Evolutionary conservation across 2,888 invertebrate species (phyloP), one percentile per base, ranked within the genome.

Genomic region (Tortrix viridana): DNA sequence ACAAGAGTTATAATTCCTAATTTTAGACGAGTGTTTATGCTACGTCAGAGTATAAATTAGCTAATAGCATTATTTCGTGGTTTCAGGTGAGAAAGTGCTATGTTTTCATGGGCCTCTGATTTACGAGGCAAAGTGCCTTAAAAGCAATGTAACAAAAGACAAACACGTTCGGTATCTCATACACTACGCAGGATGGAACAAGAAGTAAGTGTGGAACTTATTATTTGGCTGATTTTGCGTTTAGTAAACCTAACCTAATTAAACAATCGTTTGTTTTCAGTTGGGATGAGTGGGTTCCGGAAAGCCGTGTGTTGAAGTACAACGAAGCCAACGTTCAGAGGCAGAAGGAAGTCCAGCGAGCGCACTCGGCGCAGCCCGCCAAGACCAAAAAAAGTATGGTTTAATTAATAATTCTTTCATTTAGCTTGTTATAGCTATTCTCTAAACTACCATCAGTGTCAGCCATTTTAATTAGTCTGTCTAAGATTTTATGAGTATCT

Each of bases 171-270:
- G 97, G 79, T 98, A 98, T 88, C 95, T 97, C 65, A 98, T 99
- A 69, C 99, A 99, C 86, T 99, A 99, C 85, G 98, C 98, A 71
- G 98, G 98, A 1, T 99, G 99, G 99, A 99, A 98, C 82, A 99
- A 98, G 93, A 98, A 97, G 98, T 98, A 93, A 91, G 94, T 86
- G 59, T 58, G 57, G 14, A 14, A 41, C 14, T 37, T 16, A 16
- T 47, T 46, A 19, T 1, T 22, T 7, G 4, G 7, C 32, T 48
- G 37, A 4, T 60, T 58, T 68, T 20, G 20, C 60, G 19, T 68
- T n/a, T 43, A 19, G 22, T 14, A 12, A 63, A 60, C 22, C 43
- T 66, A 64, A 62, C 48, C 47, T 63, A 43, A 57, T 20, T 48
- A 37, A 14, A 16, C 41, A 23, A 55, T 50, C 20, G 16, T 5